A percentile compares a stretch with the other conserved stretches of the same genome.
These are phyloP conservation scores for Brachionus manjavacas DNA, from an alignment of 1,140 invertebrate genomes.

Conservation along the genomic window DNA sequence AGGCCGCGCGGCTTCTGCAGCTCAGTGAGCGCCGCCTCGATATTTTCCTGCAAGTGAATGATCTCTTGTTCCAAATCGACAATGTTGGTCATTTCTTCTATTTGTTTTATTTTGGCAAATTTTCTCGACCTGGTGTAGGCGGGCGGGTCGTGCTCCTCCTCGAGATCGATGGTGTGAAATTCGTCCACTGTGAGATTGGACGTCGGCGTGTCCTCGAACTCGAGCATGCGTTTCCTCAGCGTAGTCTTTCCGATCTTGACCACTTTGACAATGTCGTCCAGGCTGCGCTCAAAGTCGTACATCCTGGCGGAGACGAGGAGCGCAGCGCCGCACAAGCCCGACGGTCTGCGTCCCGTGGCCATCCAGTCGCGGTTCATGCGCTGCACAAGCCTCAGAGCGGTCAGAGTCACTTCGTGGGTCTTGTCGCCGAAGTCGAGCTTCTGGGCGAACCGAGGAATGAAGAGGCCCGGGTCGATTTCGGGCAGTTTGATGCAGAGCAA, in stretches of 20 bases:
- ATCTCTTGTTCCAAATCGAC: conserved; percentile 15
- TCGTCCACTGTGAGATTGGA: conserved; percentile 84
- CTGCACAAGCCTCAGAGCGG: conserved; percentile 83
- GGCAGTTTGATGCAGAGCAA: conserved; percentile 87
- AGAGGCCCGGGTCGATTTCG: conserved; percentile 83
- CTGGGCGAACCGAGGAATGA: conserved; percentile 87
- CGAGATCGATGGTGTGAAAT: conserved; percentile 92
- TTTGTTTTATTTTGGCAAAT: conserved; percentile 61
- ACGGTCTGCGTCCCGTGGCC: conserved; percentile 86
- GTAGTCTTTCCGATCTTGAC: conserved; percentile 69
- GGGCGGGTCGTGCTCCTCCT: conserved; percentile 91
- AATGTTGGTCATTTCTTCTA: conserved; percentile 36
- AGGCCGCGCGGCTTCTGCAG: conserved; percentile 33
- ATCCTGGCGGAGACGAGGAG: conserved; percentile 84
- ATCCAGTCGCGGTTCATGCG: conserved; percentile 97
- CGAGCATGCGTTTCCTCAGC: conserved; percentile 65
- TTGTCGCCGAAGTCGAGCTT: conserved; percentile 84
- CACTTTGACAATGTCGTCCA: conserved; percentile 84
- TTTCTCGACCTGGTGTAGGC: conserved; percentile 8
- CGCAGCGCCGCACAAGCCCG: conserved; percentile 91
- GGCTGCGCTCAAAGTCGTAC: conserved; percentile 80
- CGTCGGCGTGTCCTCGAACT: conserved; percentile 92
- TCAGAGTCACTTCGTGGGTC: conserved; percentile 87
- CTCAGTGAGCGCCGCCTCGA: conserved; percentile 27
- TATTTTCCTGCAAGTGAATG: conserved; percentile 25